phyloP scores from a whole-genome alignment of 2,797 vertebrate species.

The Pangasius mekongensis region DNA sequence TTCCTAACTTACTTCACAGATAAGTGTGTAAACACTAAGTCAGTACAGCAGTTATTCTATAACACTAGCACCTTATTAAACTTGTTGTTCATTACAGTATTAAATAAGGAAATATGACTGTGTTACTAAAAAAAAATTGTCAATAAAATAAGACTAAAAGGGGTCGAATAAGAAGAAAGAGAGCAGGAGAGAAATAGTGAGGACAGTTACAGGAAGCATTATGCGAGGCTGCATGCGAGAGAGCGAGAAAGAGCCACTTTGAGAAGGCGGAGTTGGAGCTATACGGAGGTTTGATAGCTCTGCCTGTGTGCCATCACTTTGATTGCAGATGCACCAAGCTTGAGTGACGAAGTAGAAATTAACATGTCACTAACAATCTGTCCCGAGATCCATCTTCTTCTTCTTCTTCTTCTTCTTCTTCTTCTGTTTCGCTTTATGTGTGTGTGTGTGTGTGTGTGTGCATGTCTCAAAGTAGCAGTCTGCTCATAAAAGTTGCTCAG shows the following conservation, averaged over 20 bases:
- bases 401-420: conserved; percentile 52
- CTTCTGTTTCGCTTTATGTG: conserved; percentile 23
- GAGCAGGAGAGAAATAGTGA: neutral
- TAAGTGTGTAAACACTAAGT: neutral
- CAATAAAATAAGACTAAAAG: too few species aligned
- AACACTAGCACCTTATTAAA: neutral
- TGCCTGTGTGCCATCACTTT: conserved; percentile 68
- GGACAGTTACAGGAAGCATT: neutral
- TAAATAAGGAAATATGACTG: neutral
- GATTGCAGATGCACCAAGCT: conserved; percentile 70
- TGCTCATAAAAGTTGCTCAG: conserved; percentile 53
- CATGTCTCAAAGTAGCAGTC: conserved; percentile 37
- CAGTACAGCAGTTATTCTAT: neutral
- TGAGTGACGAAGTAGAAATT: conserved; percentile 84
- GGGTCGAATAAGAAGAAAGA: neutral
- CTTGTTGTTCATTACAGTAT: neutral
- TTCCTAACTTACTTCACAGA: neutral
- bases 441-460: conserved; percentile 6
- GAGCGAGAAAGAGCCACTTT: conserved; percentile 43
- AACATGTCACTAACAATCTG: conserved; percentile 84
- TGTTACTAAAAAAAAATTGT: neutral
- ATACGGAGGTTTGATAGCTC: conserved; percentile 58
- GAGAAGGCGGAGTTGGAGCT: conserved; percentile 22
- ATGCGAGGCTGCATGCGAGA: neutral
- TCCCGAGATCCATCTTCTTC: conserved; percentile 79